phyloP scores from a whole-genome alignment of 2,888 invertebrate genomes.

The Drosophila subsilvestris region DNA sequence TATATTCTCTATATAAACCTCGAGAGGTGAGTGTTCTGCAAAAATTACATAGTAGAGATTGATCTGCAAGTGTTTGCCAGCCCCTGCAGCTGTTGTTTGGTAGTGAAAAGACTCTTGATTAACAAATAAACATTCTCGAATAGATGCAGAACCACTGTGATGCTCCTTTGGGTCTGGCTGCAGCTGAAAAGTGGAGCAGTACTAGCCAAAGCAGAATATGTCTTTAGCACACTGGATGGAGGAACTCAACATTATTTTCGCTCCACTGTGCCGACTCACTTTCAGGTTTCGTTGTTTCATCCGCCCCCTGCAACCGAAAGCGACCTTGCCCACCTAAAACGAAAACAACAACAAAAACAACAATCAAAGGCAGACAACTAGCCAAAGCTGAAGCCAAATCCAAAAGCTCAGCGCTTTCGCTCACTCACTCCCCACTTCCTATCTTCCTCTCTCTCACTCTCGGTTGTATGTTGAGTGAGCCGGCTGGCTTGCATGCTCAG shows the following conservation, averaged over 20 bases:
- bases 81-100: too few relatives aligned
- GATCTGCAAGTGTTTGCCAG: too few relatives aligned
- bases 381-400: constrained; percentile 64
- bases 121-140: background rate
- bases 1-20: too few relatives aligned
- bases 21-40: too few relatives aligned
- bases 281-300: constrained; percentile 54
- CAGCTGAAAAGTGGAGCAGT: too few relatives aligned
- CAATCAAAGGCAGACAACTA: constrained; percentile 59
- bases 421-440: constrained; percentile 5
- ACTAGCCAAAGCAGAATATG: too few relatives aligned
- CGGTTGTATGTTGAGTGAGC: constrained; percentile 1
- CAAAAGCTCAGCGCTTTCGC: constrained; percentile 45
- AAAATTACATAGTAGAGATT: too few relatives aligned
- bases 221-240: too few relatives aligned
- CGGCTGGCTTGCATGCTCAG: constrained; percentile 64
- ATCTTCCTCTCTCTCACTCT: background rate
- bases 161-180: too few relatives aligned
- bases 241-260: background rate
- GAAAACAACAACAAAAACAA: constrained; percentile 22
- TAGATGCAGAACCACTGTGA: constrained; percentile 14
- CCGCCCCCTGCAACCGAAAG: constrained; percentile 50
- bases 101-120: background rate
- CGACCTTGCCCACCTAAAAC: constrained; percentile 69
- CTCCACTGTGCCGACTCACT: constrained; percentile 6